A percentile compares a stretch with the other conserved stretches of the same genome.
phyloP scores from a whole-genome alignment of 2,113 vertebrate genomes.

The Saguinus midas region DNA sequence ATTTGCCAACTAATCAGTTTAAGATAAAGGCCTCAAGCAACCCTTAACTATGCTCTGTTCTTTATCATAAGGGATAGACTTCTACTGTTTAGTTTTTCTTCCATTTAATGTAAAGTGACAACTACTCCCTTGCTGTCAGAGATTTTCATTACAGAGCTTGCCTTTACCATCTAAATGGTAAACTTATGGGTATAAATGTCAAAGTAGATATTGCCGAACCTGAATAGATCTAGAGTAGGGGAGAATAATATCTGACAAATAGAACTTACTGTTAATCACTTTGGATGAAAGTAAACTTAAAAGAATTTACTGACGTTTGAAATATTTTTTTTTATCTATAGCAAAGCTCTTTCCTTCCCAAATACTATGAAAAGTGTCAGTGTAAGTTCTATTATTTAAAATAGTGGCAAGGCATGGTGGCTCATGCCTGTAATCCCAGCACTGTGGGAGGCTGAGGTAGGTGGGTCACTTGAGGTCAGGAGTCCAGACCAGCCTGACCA shows the following conservation, averaged over 20 bases:
- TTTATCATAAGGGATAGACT: background rate
- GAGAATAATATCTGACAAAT: background rate
- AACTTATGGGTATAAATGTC: constrained; percentile 35
- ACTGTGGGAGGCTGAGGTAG: no score
- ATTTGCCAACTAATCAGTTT: constrained; percentile 23
- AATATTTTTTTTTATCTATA: background rate
- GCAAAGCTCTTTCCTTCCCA: background rate
- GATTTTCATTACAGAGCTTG: constrained; percentile 8
- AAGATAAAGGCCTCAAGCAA: constrained; percentile 43
- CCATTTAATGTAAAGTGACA: constrained; percentile 42
- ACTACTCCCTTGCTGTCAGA: constrained; percentile 21
- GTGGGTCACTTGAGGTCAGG: no score
- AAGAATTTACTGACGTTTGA: background rate
- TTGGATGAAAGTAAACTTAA: background rate
- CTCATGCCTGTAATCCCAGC: no score
- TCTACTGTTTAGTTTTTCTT: background rate
- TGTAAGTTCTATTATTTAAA: constrained; percentile 14
- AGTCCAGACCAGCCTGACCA: no score
- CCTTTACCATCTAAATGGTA: background rate
- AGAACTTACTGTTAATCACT: background rate
- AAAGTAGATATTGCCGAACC: background rate
- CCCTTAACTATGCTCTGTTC: constrained; percentile 11
- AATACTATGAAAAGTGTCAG: background rate
- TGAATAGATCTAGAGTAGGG: background rate
- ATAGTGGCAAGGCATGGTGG: background rate